Evolutionary conservation across 2,797 vertebrate species (phyloP), one percentile per base, ranked within the genome.

Genomic region (Alca torda): DNA sequence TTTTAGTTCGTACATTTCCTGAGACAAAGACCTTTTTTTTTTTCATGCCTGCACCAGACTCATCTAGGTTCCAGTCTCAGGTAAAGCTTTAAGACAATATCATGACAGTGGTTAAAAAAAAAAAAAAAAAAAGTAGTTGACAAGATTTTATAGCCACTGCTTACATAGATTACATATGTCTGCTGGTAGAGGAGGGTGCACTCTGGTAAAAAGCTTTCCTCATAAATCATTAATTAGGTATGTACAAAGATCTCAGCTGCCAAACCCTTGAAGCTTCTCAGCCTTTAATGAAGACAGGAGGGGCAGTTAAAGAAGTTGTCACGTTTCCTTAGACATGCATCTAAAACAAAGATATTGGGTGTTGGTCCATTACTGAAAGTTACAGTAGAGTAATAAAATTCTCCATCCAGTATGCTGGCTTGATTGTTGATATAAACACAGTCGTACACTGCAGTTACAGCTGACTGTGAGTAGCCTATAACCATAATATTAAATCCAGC

Each of bases 191-290:
- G 30, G 30, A 65, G 92, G 41, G 69, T 78, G 61, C 79, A 70
- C 76, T 93, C 74, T 64, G 50, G 81, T 90, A 95, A 96, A 97
- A 96, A n/a, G 64, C 87, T 78, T 69, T 69, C 82, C 72, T 89
- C 88, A 73, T 94, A 94, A 94, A 97, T 95, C 81, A 67, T 93
- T 95, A 81, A 95, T 93, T 68, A 74, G 21, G 35, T 88, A 94
- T 90, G 87, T 88, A 81, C 90, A 94, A 83, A 95, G 65, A 87
- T 65, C 89, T 87, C 89, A 85, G 83, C 87, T 80, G 31, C 60
- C 46, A 89, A 85, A 64, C 5, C 12, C 46, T 72, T 75, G 31
- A 84, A 86, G 51, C 37, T 82, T 78, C n/a, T 50, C 50, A 16
- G 69, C 61, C 50, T 75, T 68, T 78, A 69, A 85, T 5, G 57